phyloP scores from a whole-genome alignment of 2,888 invertebrate species.

The Choreutis nemorana region DNA sequence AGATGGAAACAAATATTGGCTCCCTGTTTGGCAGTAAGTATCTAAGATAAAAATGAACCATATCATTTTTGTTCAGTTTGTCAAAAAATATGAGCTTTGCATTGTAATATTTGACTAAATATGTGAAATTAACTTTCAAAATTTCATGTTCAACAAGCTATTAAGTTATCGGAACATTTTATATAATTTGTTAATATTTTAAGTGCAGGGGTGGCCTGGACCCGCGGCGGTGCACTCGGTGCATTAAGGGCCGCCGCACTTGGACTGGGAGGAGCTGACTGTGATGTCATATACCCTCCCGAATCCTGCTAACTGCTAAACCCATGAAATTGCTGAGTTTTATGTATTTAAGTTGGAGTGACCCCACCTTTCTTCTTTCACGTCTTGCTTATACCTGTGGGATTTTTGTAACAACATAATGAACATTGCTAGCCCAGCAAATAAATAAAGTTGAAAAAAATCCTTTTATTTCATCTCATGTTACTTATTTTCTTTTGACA shows the following conservation, averaged over 20 bases:
- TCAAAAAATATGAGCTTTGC: no score
- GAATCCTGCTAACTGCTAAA: slow-evolving; percentile 40
- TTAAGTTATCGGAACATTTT: no score
- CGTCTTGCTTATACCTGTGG: no score
- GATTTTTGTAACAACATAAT: slow-evolving; percentile 4
- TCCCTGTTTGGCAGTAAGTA: slow-evolving; percentile 79
- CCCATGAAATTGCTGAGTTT: no score
- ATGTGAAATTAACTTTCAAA: no score
- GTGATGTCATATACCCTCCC: slow-evolving; percentile 65
- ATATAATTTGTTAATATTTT: slow-evolving; percentile 17
- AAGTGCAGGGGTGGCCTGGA: slow-evolving; percentile 81
- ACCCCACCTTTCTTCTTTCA: no score
- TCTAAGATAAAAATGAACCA: not conserved
- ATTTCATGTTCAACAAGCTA: no score
- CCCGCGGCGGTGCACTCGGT: slow-evolving; percentile 62
- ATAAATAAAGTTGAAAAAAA: slow-evolving; percentile 4
- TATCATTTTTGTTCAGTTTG: not conserved
- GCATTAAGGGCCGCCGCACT: slow-evolving; percentile 72
- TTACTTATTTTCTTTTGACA: no score
- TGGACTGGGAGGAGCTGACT: slow-evolving; percentile 74
- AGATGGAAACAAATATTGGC: slow-evolving; percentile 70
- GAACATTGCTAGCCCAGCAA: slow-evolving; percentile 3
- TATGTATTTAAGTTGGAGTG: no score
- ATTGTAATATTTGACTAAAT: no score
- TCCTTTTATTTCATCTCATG: no score